Conservation (phyloP, 2,113 vertebrate species). For the Panthera uncia region DNA sequence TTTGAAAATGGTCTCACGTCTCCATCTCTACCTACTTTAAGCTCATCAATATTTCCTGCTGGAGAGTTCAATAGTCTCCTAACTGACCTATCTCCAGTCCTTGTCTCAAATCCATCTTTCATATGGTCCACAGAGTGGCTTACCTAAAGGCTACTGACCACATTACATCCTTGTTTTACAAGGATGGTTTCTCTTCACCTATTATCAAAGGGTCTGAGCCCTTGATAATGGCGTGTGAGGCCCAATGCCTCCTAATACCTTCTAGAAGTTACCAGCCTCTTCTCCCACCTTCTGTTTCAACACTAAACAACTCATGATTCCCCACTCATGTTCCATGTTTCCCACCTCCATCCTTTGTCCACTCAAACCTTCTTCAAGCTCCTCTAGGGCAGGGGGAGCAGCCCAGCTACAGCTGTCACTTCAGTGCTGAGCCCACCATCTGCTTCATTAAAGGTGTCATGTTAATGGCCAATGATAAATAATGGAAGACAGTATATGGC, state of each 20-base stretch:
- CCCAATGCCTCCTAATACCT: not conserved
- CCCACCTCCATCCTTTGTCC: not conserved
- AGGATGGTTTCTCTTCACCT: not conserved
- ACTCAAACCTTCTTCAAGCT: not conserved
- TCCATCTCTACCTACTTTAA: not conserved
- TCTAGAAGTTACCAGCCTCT: not conserved
- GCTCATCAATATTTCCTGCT: not conserved
- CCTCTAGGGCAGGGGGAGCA: not conserved
- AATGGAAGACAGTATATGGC: not conserved
- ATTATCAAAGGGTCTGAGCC: not conserved
- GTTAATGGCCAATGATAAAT: not conserved
- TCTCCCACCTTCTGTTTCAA: not conserved
- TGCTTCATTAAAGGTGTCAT: not conserved
- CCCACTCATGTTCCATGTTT: not conserved
- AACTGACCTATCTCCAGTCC: not conserved
- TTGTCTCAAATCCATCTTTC: not conserved
- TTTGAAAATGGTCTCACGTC: not conserved
- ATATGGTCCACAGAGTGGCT: not conserved
- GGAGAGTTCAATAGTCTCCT: not conserved
- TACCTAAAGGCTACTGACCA: not conserved
- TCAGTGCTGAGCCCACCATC: not conserved
- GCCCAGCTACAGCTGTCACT: not conserved
- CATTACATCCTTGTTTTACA: not conserved
- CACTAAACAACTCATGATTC: not conserved
- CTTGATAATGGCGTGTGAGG: not conserved